A percentile compares a stretch with the other conserved stretches of the same genome.
Conservation (phyloP, 2,113 vertebrate species). For the Progne subis region DNA sequence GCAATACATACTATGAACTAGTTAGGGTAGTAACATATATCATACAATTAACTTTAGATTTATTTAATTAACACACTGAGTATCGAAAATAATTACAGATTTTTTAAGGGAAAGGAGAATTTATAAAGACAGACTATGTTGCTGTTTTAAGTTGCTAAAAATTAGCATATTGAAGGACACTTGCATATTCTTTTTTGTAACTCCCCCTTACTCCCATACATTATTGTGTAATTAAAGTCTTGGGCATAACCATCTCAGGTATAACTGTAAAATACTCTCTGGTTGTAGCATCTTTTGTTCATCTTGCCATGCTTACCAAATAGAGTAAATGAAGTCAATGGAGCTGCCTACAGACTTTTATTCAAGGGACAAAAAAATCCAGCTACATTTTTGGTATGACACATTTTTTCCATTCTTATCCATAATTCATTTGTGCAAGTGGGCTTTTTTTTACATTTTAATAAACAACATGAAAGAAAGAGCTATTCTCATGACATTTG, state of each 20-base stretch:
- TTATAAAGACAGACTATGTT: not conserved
- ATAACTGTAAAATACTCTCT: not conserved
- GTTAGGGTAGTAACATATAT: not conserved
- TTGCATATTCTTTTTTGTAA: not conserved
- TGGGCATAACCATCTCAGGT: not conserved
- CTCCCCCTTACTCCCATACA: not conserved
- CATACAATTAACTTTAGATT: not conserved
- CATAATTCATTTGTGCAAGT: constrained; percentile 52
- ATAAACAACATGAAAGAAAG: constrained; percentile 36
- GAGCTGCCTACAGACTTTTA: not conserved
- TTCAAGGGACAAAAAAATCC: not conserved
- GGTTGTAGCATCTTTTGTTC: not conserved
- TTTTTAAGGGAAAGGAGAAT: not conserved
- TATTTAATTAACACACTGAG: not conserved
- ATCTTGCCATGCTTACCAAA: not conserved
- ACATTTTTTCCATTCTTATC: constrained; percentile 51
- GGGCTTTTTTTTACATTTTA: constrained; percentile 49
- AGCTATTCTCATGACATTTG: constrained; percentile 22
- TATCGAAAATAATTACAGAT: not conserved
- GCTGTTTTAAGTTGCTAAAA: not conserved
- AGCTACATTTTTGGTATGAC: not conserved
- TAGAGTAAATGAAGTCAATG: not conserved
- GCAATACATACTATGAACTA: not conserved
- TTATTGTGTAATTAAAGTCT: not conserved
- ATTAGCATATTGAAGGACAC: not conserved